These are phyloP conservation scores for Meriones psammophilus DNA, from an alignment of 2,797 vertebrate genomes.

Conservation along the genomic window DNA sequence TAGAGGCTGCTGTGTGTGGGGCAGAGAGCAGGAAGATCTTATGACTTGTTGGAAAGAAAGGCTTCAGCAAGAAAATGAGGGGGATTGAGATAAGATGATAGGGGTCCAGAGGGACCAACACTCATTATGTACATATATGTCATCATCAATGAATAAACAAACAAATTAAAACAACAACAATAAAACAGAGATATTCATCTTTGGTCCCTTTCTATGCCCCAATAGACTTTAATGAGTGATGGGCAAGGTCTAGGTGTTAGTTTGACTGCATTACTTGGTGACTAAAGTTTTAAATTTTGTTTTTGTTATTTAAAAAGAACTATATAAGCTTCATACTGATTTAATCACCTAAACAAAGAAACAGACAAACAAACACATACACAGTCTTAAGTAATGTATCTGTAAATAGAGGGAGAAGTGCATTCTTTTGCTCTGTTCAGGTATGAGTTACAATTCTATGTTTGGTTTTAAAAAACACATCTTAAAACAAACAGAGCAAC, in stretches of 20 bases:
- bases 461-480: not conserved
- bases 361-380: not conserved
- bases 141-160: not conserved
- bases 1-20: not conserved
- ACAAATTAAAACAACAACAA: too few species aligned
- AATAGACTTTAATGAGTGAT: not conserved
- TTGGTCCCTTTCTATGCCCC: not conserved
- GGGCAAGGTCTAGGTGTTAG: not conserved
- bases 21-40: not conserved
- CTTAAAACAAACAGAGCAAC: not conserved
- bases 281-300: constrained; percentile 41
- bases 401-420: not conserved
- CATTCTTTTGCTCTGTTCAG: not conserved
- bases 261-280: not conserved
- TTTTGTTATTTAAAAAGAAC: not conserved
- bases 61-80: not conserved
- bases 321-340: not conserved
- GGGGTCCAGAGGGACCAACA: not conserved
- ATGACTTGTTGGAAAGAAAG: not conserved
- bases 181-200: not conserved
- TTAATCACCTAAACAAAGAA: not conserved
- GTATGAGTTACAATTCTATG: not conserved
- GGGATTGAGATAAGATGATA: not conserved
- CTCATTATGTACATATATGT: not conserved
- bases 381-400: not conserved